Conservation (phyloP, 2,888 invertebrate species). For the Nineta flava region DNA sequence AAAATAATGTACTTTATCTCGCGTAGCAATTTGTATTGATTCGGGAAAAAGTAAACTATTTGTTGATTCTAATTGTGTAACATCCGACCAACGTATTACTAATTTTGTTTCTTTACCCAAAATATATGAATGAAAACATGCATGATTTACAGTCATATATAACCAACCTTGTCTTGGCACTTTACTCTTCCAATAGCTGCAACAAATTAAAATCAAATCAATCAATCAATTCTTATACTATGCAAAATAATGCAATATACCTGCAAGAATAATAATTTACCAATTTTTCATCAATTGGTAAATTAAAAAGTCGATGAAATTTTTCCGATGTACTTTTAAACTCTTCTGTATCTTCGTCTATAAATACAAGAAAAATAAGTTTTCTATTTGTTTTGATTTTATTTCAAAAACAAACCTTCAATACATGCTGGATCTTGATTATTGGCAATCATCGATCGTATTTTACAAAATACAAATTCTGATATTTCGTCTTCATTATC, state of each 20-base stretch:
- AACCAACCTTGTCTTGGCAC: slow-evolving; percentile 94
- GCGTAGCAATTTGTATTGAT: slow-evolving; percentile 70
- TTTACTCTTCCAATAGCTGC: slow-evolving; percentile 82
- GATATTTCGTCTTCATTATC: slow-evolving; percentile 88
- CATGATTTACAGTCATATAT: slow-evolving; percentile 89
- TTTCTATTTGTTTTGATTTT: slow-evolving; percentile 9
- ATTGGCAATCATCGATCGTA: slow-evolving; percentile 83
- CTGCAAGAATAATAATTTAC: slow-evolving; percentile 90
- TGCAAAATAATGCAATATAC: slow-evolving; percentile 31
- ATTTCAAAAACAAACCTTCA: slow-evolving; percentile 28
- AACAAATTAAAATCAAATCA: slow-evolving; percentile 16
- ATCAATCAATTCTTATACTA: neutral
- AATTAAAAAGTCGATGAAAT: slow-evolving; percentile 76
- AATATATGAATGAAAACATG: slow-evolving; percentile 92
- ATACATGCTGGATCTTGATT: slow-evolving; percentile 42
- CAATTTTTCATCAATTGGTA: slow-evolving; percentile 87
- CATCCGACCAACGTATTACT: slow-evolving; percentile 80
- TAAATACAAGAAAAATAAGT: slow-evolving; percentile 18
- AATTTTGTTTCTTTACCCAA: slow-evolving; percentile 81
- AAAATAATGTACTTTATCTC: slow-evolving; percentile 78
- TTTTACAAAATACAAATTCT: slow-evolving; percentile 90
- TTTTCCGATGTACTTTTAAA: slow-evolving; percentile 64
- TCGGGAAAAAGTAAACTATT: slow-evolving; percentile 69
- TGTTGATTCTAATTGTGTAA: slow-evolving; percentile 62
- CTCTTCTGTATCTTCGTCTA: slow-evolving; percentile 71